These are phyloP conservation scores for Stichodactyla helianthus DNA, from an alignment of 64 coral and sea anemone species.

Conservation along the genomic window DNA sequence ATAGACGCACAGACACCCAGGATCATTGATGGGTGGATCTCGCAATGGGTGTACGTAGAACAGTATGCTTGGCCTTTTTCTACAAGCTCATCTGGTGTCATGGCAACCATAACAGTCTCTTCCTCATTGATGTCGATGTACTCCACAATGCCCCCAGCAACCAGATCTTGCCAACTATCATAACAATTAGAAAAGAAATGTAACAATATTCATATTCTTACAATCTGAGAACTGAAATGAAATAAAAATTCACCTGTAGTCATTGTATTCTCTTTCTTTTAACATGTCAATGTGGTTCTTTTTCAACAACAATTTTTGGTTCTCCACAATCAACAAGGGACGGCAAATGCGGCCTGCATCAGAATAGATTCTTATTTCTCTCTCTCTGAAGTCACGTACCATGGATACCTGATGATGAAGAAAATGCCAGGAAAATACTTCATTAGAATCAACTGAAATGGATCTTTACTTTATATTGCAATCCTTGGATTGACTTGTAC, in stretches of 20 bases:
- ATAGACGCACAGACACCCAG: slow-evolving; percentile 98
- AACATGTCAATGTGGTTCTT: slow-evolving; percentile 97
- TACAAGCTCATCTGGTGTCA: slow-evolving; percentile 98
- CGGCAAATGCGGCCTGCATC: slow-evolving; percentile 97
- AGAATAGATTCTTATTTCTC: slow-evolving; percentile 97
- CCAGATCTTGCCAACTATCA: slow-evolving; percentile 94
- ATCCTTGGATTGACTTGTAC: too few species aligned
- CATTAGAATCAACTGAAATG: background rate
- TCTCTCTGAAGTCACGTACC: slow-evolving; percentile 96
- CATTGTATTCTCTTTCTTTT: slow-evolving; percentile 98
- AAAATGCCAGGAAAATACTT: background rate
- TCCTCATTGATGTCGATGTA: slow-evolving; percentile 99
- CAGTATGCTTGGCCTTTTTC: slow-evolving; percentile 92
- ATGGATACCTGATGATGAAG: slow-evolving; percentile 68
- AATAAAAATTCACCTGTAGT: slow-evolving; percentile 60
- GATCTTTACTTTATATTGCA: background rate
- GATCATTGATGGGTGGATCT: slow-evolving; percentile 99
- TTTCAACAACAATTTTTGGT: slow-evolving; percentile 93
- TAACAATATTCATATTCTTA: background rate
- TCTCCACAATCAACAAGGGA: slow-evolving; percentile 95
- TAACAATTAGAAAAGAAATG: background rate
- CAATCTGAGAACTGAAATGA: too few species aligned
- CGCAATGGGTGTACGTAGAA: slow-evolving; percentile 97
- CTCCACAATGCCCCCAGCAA: slow-evolving; percentile 89
- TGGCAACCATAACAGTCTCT: slow-evolving; percentile 97